Conservation (phyloP, 2,797 vertebrate genomes). For the Rhodeus uyekii region DNA sequence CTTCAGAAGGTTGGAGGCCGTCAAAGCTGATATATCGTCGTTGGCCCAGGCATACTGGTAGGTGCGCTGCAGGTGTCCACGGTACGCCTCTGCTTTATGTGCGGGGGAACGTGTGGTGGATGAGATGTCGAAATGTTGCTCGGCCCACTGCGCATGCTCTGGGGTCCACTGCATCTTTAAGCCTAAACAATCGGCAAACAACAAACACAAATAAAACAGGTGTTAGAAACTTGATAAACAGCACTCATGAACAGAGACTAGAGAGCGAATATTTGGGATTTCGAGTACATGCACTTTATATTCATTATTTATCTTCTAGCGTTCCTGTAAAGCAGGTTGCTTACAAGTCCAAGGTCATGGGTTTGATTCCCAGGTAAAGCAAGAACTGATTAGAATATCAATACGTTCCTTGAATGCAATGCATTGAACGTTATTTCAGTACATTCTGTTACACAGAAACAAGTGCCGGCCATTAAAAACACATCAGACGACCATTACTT, state of each 20-base stretch:
- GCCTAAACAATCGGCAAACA: slow-evolving; percentile 75
- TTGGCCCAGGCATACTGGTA: slow-evolving; percentile 99
- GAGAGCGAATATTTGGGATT: neutral
- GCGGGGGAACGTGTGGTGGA: slow-evolving; percentile 98
- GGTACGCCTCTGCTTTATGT: slow-evolving; percentile 98
- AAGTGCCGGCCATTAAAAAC: neutral
- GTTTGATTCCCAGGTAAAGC: too few species aligned
- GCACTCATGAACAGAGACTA: slow-evolving; percentile 20
- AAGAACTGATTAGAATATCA: too few species aligned
- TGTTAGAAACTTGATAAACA: slow-evolving; percentile 57
- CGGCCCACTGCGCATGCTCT: slow-evolving; percentile 99
- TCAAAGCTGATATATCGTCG: slow-evolving; percentile 97
- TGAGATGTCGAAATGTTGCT: slow-evolving; percentile 99
- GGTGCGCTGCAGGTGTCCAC: slow-evolving; percentile 95
- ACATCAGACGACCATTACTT: neutral
- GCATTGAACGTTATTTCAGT: too few species aligned
- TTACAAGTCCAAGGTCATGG: too few species aligned
- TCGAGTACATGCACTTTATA: too few species aligned
- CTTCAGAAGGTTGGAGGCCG: slow-evolving; percentile 97
- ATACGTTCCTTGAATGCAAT: too few species aligned
- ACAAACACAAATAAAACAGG: slow-evolving; percentile 61
- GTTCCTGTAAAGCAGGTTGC: too few species aligned
- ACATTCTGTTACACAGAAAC: neutral
- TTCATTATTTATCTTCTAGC: too few species aligned
- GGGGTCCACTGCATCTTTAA: slow-evolving; percentile 99